phyloP scores from a whole-genome alignment of 2,888 invertebrate genomes.

The Drosophila pegasa region DNA sequence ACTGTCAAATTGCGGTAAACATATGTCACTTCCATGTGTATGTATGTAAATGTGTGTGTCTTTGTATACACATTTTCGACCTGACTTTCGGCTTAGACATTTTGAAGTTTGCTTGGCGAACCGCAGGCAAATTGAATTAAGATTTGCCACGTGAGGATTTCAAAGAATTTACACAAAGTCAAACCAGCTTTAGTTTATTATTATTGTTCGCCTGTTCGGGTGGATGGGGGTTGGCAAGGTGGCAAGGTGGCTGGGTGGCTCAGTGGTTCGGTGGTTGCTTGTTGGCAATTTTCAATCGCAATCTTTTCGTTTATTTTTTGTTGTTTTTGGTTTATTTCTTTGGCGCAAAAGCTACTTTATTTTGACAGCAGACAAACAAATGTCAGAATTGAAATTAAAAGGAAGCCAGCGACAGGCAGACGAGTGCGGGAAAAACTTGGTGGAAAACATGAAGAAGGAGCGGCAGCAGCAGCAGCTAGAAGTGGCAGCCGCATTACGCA shows the following conservation, averaged over 20 bases:
- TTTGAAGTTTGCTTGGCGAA: constrained; percentile 23
- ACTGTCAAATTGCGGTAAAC: constrained; percentile 19
- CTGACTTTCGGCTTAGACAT: constrained; percentile 31
- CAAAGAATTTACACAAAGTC: constrained; percentile 77
- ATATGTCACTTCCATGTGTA: constrained; percentile 12
- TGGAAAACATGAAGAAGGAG: constrained; percentile 57
- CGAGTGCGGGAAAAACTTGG: constrained; percentile 67
- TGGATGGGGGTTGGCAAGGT: constrained; percentile 12
- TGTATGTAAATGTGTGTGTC: background rate
- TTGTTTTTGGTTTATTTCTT: constrained; percentile 68
- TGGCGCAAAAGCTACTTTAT: constrained; percentile 78
- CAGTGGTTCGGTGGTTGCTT: constrained; percentile 28
- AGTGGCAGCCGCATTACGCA: constrained; percentile 57
- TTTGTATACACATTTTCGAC: constrained; percentile 7
- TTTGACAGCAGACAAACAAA: constrained; percentile 83
- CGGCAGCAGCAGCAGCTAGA: constrained; percentile 19
- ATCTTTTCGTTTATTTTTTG: constrained; percentile 43
- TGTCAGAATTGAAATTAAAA: constrained; percentile 83
- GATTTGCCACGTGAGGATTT: constrained; percentile 79
- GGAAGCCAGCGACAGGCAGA: constrained; percentile 65
- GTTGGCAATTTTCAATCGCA: constrained; percentile 74
- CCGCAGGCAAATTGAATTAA: constrained; percentile 75
- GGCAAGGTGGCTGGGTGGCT: constrained; percentile 13
- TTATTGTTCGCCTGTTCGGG: constrained; percentile 50
- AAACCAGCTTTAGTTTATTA: constrained; percentile 81